Conservation (phyloP, 2,797 vertebrate genomes). For the Channa striata region DNA sequence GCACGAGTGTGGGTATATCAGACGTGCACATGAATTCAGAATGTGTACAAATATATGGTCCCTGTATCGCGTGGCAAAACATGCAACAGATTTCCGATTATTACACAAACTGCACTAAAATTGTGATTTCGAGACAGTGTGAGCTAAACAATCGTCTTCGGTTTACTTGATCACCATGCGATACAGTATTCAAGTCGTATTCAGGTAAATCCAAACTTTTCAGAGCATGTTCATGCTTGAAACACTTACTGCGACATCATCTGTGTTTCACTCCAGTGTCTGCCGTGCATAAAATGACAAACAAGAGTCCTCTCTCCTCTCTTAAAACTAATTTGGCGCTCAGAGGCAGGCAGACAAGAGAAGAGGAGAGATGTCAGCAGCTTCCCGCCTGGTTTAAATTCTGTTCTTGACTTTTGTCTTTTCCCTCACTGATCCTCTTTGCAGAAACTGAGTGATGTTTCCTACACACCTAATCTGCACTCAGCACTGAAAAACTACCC, state of each 20-base stretch:
- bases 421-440: slow-evolving; percentile 54
- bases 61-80: slow-evolving; percentile 11
- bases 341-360: slow-evolving; percentile 50
- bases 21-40: slow-evolving; percentile 24
- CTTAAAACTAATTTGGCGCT: slow-evolving; percentile 66
- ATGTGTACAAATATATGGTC: slow-evolving; percentile 25
- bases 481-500: slow-evolving; percentile 73
- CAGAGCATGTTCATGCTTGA: slow-evolving; percentile 18
- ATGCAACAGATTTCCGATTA: slow-evolving; percentile 17
- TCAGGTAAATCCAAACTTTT: slow-evolving; percentile 34
- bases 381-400: slow-evolving; percentile 79
- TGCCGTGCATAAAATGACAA: slow-evolving; percentile 57
- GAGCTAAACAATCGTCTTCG: slow-evolving; percentile 13
- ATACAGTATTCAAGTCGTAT: slow-evolving; percentile 25
- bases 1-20: slow-evolving; percentile 32
- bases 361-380: slow-evolving; percentile 60
- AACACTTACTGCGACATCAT: slow-evolving; percentile 12
- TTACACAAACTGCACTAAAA: slow-evolving; percentile 7
- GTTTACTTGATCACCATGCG: slow-evolving; percentile 8
- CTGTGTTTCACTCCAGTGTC: slow-evolving; percentile 31
- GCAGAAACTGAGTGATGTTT: slow-evolving; percentile 80
- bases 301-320: slow-evolving; percentile 50
- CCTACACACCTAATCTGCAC: slow-evolving; percentile 82
- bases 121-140: slow-evolving; percentile 20
- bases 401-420: slow-evolving; percentile 80